phyloP scores from a whole-genome alignment of 2,797 vertebrate genomes.

The Cyclura pinguis region DNA sequence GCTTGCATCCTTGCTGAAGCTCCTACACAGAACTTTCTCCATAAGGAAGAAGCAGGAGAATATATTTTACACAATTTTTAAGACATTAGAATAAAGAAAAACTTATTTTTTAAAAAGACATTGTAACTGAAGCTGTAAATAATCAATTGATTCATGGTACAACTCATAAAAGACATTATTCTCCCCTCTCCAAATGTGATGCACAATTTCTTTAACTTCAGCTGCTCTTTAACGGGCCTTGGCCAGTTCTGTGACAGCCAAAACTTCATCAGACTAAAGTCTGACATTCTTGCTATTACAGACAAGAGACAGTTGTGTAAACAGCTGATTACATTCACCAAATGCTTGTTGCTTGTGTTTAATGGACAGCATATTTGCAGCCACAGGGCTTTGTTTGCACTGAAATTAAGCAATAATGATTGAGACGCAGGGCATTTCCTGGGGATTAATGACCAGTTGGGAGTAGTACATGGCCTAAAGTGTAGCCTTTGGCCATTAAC shows the following conservation, averaged over 20 bases:
- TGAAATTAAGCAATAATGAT: constrained; percentile 78
- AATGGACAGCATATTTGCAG: constrained; percentile 64
- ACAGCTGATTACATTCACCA: constrained; percentile 76
- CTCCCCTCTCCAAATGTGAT: neutral
- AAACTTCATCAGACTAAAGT: constrained; percentile 54
- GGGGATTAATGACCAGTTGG: constrained; percentile 76
- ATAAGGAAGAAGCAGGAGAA: constrained; percentile 16
- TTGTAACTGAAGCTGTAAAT: constrained; percentile 19
- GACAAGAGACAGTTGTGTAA: constrained; percentile 72
- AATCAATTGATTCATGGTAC: neutral
- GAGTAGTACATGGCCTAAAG: constrained; percentile 70
- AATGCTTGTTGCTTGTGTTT: constrained; percentile 69
- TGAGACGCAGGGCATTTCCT: constrained; percentile 68
- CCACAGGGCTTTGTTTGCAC: constrained; percentile 74
- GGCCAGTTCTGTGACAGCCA: neutral
- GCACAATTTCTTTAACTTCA: neutral
- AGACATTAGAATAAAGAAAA: neutral
- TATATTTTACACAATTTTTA: constrained; percentile 25
- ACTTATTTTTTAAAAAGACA: neutral
- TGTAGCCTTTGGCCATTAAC: constrained; percentile 75
- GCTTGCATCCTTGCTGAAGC: neutral
- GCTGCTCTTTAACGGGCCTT: neutral
- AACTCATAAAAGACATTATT: constrained; percentile 14
- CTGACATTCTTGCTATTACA: constrained; percentile 66
- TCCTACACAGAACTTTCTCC: constrained; percentile 36